These are phyloP conservation scores for Drosophila kurseongensis DNA, from an alignment of 1,140 invertebrate species.

Conservation along the genomic window DNA sequence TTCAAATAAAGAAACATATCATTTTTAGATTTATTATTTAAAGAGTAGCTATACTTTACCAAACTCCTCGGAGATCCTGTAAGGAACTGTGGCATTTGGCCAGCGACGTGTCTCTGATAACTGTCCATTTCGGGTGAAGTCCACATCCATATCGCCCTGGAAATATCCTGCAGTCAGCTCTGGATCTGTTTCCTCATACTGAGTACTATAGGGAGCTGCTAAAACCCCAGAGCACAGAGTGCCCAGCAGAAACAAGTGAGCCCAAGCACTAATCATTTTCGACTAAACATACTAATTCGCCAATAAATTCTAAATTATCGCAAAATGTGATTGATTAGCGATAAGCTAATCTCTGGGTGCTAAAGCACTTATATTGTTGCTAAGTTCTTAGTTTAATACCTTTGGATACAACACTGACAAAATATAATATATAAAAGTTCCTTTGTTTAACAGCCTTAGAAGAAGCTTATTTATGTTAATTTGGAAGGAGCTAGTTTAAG, in stretches of 20 bases:
- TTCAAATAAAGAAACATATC: neutral
- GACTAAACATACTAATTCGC: constrained; percentile 26
- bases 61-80: constrained; percentile 65
- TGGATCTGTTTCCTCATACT: constrained; percentile 40
- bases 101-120: constrained; percentile 30
- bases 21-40: too few relatives aligned
- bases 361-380: neutral
- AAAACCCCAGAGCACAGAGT: constrained; percentile 8
- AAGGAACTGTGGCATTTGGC: constrained; percentile 83
- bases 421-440: too few relatives aligned
- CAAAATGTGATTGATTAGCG: constrained; percentile 27
- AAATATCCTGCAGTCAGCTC: constrained; percentile 66
- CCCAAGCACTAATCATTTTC: constrained; percentile 33
- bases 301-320: constrained; percentile 30
- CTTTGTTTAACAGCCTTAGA: neutral
- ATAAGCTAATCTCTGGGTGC: constrained; percentile 14
- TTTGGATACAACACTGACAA: too few relatives aligned
- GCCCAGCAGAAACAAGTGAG: constrained; percentile 23
- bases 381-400: neutral
- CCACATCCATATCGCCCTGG: constrained; percentile 62
- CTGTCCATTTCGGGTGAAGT: constrained; percentile 36
- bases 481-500: too few relatives aligned
- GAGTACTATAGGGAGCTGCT: constrained; percentile 19
- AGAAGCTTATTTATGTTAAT: neutral
- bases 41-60: constrained; percentile 38